Evolutionary conservation across 2,113 vertebrate species (phyloP), one percentile per base, ranked within the genome.

Genomic region (Equus przewalskii): DNA sequence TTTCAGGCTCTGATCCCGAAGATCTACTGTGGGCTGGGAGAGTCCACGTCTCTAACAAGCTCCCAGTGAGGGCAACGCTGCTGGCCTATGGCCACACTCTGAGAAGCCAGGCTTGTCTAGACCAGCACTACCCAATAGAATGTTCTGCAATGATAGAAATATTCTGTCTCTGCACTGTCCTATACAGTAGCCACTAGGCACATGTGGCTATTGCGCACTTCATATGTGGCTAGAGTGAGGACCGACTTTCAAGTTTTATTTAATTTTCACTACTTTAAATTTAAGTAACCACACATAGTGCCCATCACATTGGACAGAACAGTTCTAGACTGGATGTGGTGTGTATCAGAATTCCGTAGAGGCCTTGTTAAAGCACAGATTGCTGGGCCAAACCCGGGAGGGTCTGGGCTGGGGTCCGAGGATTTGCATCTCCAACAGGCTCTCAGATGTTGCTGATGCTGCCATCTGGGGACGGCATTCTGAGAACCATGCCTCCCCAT

Each of bases 271-370:
- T 56, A 15, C 16, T 54, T 67, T 65, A 46, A 87, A 58, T 67
- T 54, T 44, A 58, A 85, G 44, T 28, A 73, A 46, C 56, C 10
- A 21, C 54, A 5, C 14, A n/a, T 69, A 69, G 49, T 7, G 13
- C 21, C n/a, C 22, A 0, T 46, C 18, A 21, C 11, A 14, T 46
- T 41, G 75, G 33, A 36, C 0, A 5, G 44, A 0, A 14, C 18
- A 69, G 11, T 9, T 36, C 41, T 76, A 46, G 65, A 62, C 19
- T 18, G 26, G 6, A 21, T 44, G 14, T 12, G 15, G 15, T 3
- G 0, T 26, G 3, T 5, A 13, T 56, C 30, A 2, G 36, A 80
- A 21, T 67, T n/a, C 30, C 49, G 30, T 28, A 33, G 19, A 83
- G 62, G 44, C 2, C 28, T 75, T 67, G 30, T 67, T 24, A 51